phyloP scores from a whole-genome alignment of 64 coral and sea anemone genomes.

The Dendrophyllia cribrosa region DNA sequence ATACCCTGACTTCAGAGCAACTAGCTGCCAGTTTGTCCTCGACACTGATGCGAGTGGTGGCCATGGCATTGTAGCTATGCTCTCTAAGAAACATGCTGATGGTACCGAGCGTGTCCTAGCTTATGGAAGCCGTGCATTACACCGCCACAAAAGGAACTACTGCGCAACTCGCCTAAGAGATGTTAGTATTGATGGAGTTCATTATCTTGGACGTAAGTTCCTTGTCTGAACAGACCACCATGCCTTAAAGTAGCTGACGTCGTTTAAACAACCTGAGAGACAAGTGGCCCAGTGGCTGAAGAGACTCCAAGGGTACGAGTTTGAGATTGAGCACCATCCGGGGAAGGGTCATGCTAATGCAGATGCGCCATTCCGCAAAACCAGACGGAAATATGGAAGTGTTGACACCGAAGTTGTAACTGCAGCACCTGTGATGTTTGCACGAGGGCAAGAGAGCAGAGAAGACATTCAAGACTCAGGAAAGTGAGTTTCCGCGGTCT shows the following conservation, averaged over 20 bases:
- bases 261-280: slow-evolving; percentile 20
- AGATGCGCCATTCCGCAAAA: not conserved
- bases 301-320: slow-evolving; percentile 54
- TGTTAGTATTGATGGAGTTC: slow-evolving; percentile 13
- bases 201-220: slow-evolving; percentile 34
- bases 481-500: no score
- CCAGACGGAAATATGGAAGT: not conserved
- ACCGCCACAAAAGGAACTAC: slow-evolving; percentile 38
- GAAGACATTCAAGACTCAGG: no score
- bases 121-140: slow-evolving; percentile 7
- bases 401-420: not conserved
- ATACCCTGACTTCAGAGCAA: slow-evolving; percentile 28
- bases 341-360: no score
- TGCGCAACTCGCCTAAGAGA: slow-evolving; percentile 52
- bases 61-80: slow-evolving; percentile 41
- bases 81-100: slow-evolving; percentile 55
- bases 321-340: slow-evolving; percentile 28
- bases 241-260: slow-evolving; percentile 31
- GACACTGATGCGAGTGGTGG: slow-evolving; percentile 53
- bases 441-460: not conserved
- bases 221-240: slow-evolving; percentile 26
- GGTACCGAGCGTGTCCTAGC: slow-evolving; percentile 23
- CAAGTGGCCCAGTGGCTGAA: slow-evolving; percentile 55
- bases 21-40: slow-evolving; percentile 23
- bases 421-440: not conserved